Evolutionary conservation across 2,888 invertebrate species (phyloP), one percentile per base, ranked within the genome.

Genomic region (Serrognathus titanus): DNA sequence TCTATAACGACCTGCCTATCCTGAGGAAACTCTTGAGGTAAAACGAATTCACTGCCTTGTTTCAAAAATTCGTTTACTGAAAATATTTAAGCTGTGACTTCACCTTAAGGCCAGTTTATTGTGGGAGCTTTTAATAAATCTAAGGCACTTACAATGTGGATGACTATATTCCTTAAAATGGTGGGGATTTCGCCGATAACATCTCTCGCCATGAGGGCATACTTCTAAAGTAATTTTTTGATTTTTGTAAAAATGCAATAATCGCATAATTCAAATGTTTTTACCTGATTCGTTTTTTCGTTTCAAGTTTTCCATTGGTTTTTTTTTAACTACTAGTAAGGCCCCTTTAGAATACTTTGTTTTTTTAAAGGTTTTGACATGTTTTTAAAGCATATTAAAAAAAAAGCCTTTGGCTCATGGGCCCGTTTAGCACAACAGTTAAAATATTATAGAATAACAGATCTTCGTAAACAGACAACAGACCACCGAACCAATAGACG

Each of bases 91-190:
- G 2, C 3, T 16, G 16, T 16, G 16, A 16, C 16, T 10, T 16
- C 24, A 8, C 4, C 11, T 24, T 11, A 48, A 31, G 4, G 24
- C 10, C 20, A 43, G 31, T 51, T 10, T 40, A 40, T 40, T 5
- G 12, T 8, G 11, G 5, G 24, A 50, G 31, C n/a, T 20, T 36
- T 38, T 57, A 31, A 52, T 24, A 13, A 12, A 10, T 48, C 9
- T 11, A 11, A 12, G 7, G 47, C 54, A 79, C 84, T 84, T 81
- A 92, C 92, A 82, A 71, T 92, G 90, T 7, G 86, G 83, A 81
- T 95, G 95, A 37, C 83, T 82, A 75, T 83, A 93, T 75, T 94
- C 90, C 58, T 82, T 82, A 60, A 94, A 89, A 76, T 96, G 96
- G 55, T 87, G 84, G 0, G 92, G 91, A 79, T 94, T 94, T 68